phyloP scores from a whole-genome alignment of 37 sponge, comb jelly and placozoan species.

The Aphrocallistes beatrix region DNA sequence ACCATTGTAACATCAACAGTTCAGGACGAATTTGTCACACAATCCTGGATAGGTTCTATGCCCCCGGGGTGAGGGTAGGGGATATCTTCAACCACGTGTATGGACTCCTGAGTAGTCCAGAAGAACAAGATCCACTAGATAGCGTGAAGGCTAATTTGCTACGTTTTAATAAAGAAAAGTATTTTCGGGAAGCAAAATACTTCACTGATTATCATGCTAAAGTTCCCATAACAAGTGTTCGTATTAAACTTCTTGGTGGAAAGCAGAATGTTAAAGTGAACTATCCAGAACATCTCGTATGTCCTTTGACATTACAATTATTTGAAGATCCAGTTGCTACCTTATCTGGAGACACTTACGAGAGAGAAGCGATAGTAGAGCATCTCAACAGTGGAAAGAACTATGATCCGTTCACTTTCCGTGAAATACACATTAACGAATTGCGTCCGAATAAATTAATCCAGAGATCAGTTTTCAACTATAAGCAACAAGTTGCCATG shows the following conservation, averaged over 20 bases:
- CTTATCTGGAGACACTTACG: background rate
- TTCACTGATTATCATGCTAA: background rate
- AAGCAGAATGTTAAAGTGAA: too few species aligned
- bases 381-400: background rate
- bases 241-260: too few species aligned
- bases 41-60: background rate
- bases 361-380: background rate
- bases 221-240: too few species aligned
- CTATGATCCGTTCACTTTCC: background rate
- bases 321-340: background rate
- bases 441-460: background rate
- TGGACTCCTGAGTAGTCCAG: background rate
- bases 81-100: background rate
- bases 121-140: background rate
- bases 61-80: background rate
- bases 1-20: conserved; percentile 21
- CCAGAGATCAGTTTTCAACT: too few species aligned
- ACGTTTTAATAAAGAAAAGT: background rate
- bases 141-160: background rate
- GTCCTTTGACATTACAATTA: background rate
- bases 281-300: background rate
- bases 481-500: too few species aligned
- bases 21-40: conserved; percentile 17
- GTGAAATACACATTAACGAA: background rate
- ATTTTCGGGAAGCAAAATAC: background rate